Evolutionary conservation across 2,888 invertebrate species (phyloP), one percentile per base, ranked within the genome.

Genomic region (Hirtodrosophila trivittata): DNA sequence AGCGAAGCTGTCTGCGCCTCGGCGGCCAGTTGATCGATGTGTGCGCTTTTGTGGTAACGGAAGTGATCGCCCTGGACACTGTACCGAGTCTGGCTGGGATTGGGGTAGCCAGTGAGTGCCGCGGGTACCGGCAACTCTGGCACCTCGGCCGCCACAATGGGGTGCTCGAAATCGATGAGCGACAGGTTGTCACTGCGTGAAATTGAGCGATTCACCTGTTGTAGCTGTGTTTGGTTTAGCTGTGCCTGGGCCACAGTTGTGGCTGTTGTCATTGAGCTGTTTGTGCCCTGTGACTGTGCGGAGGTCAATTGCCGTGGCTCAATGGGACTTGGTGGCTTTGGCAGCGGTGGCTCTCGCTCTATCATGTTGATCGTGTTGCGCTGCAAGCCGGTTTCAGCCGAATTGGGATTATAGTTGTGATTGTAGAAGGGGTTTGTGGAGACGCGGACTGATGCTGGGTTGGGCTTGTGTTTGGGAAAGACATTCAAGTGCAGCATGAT

Each of bases 401-500:
- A n/a, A 10, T 52, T 66, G n/a, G 47, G 42, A 9, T 42, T 50
- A 16, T 35, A 46, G 41, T 87, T 77, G 21, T 71, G 64, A 26
- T 70, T 85, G 50, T 89, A 88, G 26, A 89, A 89, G 0, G 89
- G 89, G 77, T 89, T 89, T 1, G 87, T 89, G n/a, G 89, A 89
- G 3, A 72, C 45, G 3, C 84, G 66, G 3, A 69, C 43, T 21
- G 18, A 3, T 0, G 59, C 42, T 18, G 77, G 38, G 3, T 75
- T 64, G 7, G 64, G 45, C 63, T 92, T 92, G 57, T 91, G 92
- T 49, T 92, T 91, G 0, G 93, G 93, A 78, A 93, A 94, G 6
- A 94, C 89, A 89, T 94, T 94, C n/a, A 94, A 89, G 60, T 94
- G 94, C 3, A 94, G 92, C 74, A 94, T 91, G 91, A 94, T 93